Base-by-base conservation (phyloP, 2,113 vertebrate species). In the Microcebus griseorufus region DNA sequence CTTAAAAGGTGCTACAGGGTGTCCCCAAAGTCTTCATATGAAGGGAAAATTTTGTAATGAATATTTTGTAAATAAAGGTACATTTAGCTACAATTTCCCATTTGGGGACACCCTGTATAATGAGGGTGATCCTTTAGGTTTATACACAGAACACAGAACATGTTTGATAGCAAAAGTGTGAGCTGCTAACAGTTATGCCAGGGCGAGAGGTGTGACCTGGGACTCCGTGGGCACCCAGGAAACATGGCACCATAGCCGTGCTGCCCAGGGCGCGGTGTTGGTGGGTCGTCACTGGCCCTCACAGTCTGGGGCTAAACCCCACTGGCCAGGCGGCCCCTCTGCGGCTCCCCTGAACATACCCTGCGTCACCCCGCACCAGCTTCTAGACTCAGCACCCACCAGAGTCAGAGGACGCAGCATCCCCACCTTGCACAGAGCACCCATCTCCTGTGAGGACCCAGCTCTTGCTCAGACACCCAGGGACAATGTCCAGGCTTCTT, bases 211-310 rank as follows among this genome's bases (percentile, higher is more conserved):
- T 12, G 0, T 69, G 5, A 23, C 20, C 22, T 25, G n/a, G 70
- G 45, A 20, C 45, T 27, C 75, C 18, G 20, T 32, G 48, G n/a
- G 55, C 16, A n/a, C 13, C 29, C 25, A 34, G 80, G 27, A 70
- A 20, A 65, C 11, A 2, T 3, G 76, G 22, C 3, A 16, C 5
- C 2, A 45, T 27, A 7, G 10, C n/a, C 11, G 42, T 5, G 6
- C 23, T 27, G 25, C 55, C 16, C 27, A 84, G 18, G 9, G 0
- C 14, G 18, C n/a, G 12, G 14, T 1, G 0, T 16, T 25, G 20
- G 64, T 6, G 3, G 65, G 45, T n/a, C 34, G 73, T 11, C 1
- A 10, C 37, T 29, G 9, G n/a, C 29, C 58, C 69, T 90, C 17
- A 29, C 42, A 34, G 0, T 13, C 32, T 12, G 62, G 72, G 10